These are phyloP conservation scores for Platanista minor DNA, from an alignment of 2,113 vertebrate genomes.

Conservation along the genomic window DNA sequence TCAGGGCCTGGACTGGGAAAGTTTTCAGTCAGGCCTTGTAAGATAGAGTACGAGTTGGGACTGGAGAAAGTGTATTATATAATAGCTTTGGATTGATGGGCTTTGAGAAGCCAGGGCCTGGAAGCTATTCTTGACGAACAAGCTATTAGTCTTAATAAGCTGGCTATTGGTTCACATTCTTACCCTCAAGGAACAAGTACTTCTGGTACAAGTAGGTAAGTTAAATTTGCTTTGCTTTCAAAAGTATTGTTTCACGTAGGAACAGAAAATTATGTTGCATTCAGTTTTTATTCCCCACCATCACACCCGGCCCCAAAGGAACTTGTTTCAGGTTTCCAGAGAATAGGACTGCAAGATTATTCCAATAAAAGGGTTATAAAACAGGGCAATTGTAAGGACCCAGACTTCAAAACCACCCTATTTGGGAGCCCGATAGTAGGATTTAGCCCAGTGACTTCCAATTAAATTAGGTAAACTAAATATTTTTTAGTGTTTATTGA, in stretches of 20 bases:
- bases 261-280: constrained; percentile 16
- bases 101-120: not conserved
- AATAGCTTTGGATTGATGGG: not conserved
- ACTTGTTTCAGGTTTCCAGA: constrained; percentile 14
- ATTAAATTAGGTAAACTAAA: not conserved
- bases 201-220: not conserved
- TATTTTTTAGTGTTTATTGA: constrained; percentile 6
- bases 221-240: constrained; percentile 9
- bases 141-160: not conserved
- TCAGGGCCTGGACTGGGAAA: not conserved
- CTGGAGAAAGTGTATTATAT: not conserved
- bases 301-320: not conserved
- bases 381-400: not conserved
- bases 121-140: not conserved
- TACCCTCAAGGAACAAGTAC: not conserved
- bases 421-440: not conserved
- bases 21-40: not conserved
- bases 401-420: not conserved
- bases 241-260: not conserved
- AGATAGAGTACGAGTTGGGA: not conserved
- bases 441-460: not conserved
- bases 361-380: not conserved
- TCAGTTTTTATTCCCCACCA: constrained; percentile 22
- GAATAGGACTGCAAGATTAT: not conserved
- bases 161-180: not conserved